These are phyloP conservation scores for Sebastolobus alascanus DNA, from an alignment of 2,797 vertebrate species.

Conservation along the genomic window DNA sequence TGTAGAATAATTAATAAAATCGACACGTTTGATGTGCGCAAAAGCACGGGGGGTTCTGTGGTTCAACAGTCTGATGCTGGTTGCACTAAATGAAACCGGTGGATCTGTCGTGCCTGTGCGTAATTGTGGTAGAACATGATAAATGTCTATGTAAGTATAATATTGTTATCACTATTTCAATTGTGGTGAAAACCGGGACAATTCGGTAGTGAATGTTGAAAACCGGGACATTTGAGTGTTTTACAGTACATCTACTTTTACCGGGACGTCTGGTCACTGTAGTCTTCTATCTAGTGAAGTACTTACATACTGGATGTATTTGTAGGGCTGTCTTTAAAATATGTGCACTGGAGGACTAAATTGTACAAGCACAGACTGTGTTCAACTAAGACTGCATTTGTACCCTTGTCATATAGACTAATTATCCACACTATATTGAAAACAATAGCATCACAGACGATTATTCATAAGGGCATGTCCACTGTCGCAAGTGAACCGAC, in stretches of 20 bases:
- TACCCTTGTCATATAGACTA: conserved; percentile 54
- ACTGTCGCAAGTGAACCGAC: conserved; percentile 50
- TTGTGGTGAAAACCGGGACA: too few species aligned
- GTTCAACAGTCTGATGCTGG: too few species aligned
- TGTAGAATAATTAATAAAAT: too few species aligned
- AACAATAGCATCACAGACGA: conserved; percentile 48
- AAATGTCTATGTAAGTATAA: too few species aligned
- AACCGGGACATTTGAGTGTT: too few species aligned
- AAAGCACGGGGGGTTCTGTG: too few species aligned
- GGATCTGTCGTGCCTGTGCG: too few species aligned
- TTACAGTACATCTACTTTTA: too few species aligned
- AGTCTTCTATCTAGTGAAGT: neutral
- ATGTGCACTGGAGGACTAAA: conserved; percentile 31
- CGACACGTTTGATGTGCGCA: neutral
- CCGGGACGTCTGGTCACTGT: neutral
- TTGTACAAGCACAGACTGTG: conserved; percentile 43
- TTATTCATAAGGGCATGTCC: conserved; percentile 51
- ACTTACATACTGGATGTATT: neutral
- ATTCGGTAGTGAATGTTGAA: too few species aligned
- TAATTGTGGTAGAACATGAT: too few species aligned
- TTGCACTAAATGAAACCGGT: too few species aligned
- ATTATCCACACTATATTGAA: conserved; percentile 59
- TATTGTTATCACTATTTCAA: too few species aligned
- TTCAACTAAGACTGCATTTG: conserved; percentile 51
- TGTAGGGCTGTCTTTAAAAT: conserved; percentile 18